Evolutionary conservation across 2,113 vertebrate species (phyloP).

Genomic region (Silurus glanis): DNA sequence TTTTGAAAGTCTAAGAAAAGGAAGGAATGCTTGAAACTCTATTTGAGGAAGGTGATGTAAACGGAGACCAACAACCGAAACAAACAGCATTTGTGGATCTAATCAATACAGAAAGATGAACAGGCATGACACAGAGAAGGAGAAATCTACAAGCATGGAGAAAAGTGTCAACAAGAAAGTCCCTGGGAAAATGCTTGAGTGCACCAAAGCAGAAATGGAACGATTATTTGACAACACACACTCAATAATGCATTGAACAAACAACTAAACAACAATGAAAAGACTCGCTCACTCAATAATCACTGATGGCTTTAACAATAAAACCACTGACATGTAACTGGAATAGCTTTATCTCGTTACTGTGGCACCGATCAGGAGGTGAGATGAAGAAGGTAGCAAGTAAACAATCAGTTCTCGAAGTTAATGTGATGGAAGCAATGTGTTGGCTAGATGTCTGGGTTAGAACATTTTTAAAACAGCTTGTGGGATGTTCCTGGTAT

Average conservation of each 20-base stretch:
- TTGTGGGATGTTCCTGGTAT: no score
- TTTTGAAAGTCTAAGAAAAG: not conserved
- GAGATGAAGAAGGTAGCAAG: no score
- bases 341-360: no score
- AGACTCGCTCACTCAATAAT: no score
- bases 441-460: no score
- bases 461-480: no score
- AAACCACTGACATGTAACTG: no score
- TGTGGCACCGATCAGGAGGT: no score
- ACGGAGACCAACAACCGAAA: not conserved
- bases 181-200: not conserved
- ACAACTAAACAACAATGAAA: not conserved
- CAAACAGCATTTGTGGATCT: not conserved
- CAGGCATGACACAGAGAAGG: no score
- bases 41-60: not conserved
- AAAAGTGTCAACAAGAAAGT: not conserved
- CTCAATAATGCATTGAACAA: not conserved
- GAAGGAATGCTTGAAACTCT: not conserved
- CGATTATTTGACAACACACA: not conserved
- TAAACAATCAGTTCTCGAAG: no score
- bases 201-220: not conserved
- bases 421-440: no score
- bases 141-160: not conserved
- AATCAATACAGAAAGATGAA: not conserved
- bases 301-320: no score